Conservation (phyloP, 2,113 vertebrate genomes). For the Plestiodon gilberti region DNA sequence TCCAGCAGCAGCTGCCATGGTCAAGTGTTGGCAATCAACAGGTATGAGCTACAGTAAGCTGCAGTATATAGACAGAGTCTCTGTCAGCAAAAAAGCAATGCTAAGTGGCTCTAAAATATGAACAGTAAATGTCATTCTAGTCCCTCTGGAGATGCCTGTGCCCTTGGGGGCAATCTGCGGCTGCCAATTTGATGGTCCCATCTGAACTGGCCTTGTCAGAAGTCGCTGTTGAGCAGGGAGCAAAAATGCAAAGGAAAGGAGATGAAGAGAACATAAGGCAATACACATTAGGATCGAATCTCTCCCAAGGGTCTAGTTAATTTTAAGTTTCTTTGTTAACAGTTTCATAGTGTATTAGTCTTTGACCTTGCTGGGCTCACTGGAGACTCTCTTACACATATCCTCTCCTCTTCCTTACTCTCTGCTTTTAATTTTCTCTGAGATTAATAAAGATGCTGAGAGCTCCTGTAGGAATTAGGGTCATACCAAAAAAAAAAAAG, state of each 20-base stretch:
- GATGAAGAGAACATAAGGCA: conserved; percentile 42
- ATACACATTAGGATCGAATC: conserved; percentile 55
- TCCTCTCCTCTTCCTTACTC: conserved; percentile 28
- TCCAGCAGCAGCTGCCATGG: too few species aligned
- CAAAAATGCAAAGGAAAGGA: conserved; percentile 58
- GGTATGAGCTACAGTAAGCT: neutral
- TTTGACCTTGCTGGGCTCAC: conserved; percentile 68
- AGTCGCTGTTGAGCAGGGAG: conserved; percentile 25
- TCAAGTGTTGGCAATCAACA: neutral
- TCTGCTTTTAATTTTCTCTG: conserved; percentile 54
- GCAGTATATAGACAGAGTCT: neutral
- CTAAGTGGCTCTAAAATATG: neutral
- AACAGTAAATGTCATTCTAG: neutral
- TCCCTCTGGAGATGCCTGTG: neutral
- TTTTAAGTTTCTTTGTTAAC: conserved; percentile 70
- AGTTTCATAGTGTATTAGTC: conserved; percentile 64
- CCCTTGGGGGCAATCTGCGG: neutral
- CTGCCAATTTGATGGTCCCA: neutral
- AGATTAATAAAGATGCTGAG: conserved; percentile 28
- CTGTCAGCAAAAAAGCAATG: neutral
- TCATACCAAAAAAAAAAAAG: neutral
- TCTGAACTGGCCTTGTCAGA: neutral
- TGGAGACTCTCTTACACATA: conserved; percentile 27
- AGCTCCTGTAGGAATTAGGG: neutral
- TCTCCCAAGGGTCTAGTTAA: conserved; percentile 63